Percentiles rank a stretch among this genome's conserved stretches.
phyloP scores from a whole-genome alignment of 2,888 invertebrate species.

The Paralinhomoeus sp. region DNA sequence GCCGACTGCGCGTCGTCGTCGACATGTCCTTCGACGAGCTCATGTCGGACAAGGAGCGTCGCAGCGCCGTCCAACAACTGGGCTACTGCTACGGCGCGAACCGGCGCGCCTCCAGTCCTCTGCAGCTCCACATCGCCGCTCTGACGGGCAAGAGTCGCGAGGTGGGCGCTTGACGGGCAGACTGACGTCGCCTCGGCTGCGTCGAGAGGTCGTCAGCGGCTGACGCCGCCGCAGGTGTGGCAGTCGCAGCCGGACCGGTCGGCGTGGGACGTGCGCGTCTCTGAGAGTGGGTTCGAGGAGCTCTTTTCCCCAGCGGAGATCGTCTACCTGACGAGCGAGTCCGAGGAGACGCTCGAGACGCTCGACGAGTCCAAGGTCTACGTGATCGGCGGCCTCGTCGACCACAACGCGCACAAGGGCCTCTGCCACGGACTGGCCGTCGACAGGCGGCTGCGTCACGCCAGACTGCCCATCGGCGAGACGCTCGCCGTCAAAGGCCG shows the following conservation, averaged over 20 bases:
- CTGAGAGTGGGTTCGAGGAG: neutral
- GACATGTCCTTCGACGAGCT: conserved; percentile 72
- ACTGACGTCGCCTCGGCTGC: too few relatives aligned
- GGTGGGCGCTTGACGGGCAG: neutral
- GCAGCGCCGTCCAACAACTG: conserved; percentile 1
- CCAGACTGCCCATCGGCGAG: conserved; percentile 57
- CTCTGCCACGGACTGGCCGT: conserved; percentile 44
- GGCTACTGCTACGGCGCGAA: conserved; percentile 5
- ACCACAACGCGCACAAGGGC: conserved; percentile 79
- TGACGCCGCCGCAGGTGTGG: too few relatives aligned
- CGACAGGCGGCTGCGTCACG: conserved; percentile 34
- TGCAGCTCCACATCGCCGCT: conserved; percentile 3
- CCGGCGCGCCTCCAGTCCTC: conserved; percentile 1
- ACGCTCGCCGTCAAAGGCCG: conserved; percentile 51
- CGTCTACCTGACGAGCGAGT: conserved; percentile 79
- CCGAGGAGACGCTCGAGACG: conserved; percentile 51
- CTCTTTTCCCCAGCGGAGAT: conserved; percentile 37
- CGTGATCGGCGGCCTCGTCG: conserved; percentile 86
- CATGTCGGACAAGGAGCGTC: conserved; percentile 49
- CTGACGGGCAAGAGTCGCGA: neutral
- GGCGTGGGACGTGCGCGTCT: conserved; percentile 2
- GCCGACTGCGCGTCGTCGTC: conserved; percentile 49
- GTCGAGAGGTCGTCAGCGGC: too few relatives aligned
- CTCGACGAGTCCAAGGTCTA: conserved; percentile 37
- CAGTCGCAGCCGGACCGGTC: neutral